These are phyloP conservation scores for Calonectris borealis DNA, from an alignment of 2,113 vertebrate genomes.

Conservation along the genomic window DNA sequence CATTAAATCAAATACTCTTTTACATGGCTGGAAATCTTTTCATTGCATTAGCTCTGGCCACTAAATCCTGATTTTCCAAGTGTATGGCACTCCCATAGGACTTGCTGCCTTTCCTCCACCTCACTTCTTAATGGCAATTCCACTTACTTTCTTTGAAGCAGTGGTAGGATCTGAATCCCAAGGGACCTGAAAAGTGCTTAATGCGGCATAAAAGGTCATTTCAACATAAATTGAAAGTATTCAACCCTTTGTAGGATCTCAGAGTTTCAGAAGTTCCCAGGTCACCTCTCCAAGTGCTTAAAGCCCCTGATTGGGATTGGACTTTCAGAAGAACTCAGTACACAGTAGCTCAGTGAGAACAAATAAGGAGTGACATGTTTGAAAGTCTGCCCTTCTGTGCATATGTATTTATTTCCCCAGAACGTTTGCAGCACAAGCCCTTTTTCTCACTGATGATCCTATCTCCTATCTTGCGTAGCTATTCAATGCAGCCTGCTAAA, in stretches of 20 bases:
- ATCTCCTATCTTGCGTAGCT: background rate
- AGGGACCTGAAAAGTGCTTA: background rate
- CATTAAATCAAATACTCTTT: slow-evolving; percentile 19
- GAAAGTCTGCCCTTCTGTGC: background rate
- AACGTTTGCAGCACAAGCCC: background rate
- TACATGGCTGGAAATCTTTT: background rate
- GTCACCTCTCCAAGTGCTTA: background rate
- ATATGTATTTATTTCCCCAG: background rate
- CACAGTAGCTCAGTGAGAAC: background rate
- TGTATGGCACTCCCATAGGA: background rate
- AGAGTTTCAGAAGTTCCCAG: background rate
- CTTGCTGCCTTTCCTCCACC: background rate
- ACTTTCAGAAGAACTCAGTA: background rate
- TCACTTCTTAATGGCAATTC: background rate
- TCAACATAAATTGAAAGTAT: background rate
- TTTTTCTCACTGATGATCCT: background rate
- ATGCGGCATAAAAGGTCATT: background rate
- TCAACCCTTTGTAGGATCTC: background rate
- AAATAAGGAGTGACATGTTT: background rate
- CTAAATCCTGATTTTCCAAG: background rate
- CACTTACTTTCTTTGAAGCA: background rate
- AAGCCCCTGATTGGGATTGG: background rate
- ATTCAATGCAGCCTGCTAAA: background rate
- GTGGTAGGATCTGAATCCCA: background rate
- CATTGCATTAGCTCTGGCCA: background rate